Evolutionary conservation across 2,113 vertebrate genomes (phyloP).

Genomic region (Sinocyclocheilus maitianheensis): DNA sequence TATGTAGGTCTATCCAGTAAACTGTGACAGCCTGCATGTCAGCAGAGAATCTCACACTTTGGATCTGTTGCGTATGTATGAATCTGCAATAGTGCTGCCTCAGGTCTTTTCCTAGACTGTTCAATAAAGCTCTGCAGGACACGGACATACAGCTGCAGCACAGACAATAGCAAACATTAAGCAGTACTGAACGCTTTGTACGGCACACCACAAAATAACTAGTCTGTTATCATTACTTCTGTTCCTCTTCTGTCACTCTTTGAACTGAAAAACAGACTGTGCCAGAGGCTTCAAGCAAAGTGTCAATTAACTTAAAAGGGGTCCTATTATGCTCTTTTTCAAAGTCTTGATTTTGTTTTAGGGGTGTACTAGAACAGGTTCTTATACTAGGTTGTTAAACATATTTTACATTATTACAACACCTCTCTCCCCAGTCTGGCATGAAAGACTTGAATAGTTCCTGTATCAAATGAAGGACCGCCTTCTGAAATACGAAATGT

Average conservation of each 20-base stretch:
- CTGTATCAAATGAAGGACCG: no score
- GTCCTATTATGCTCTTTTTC: no score
- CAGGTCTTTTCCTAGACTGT: constrained; percentile 67
- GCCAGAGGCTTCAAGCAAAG: background rate
- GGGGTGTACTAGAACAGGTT: no score
- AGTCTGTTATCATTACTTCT: background rate
- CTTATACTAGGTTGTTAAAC: no score
- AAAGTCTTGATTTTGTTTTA: no score
- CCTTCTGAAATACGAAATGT: no score
- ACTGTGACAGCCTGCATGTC: background rate
- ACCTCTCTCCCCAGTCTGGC: no score
- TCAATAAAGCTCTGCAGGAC: constrained; percentile 71
- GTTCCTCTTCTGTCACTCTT: background rate
- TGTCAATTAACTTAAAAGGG: background rate
- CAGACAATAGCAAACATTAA: background rate
- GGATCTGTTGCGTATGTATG: constrained; percentile 66
- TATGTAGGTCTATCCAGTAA: background rate
- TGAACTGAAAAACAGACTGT: background rate
- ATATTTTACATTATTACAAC: no score
- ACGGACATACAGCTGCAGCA: constrained; percentile 13
- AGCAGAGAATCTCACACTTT: constrained; percentile 51
- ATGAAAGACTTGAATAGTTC: no score
- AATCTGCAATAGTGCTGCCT: constrained; percentile 65
- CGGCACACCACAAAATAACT: background rate
- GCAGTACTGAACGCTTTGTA: background rate